Conservation (phyloP, 2,797 vertebrate genomes). For the Tachyglossus aculeatus region DNA sequence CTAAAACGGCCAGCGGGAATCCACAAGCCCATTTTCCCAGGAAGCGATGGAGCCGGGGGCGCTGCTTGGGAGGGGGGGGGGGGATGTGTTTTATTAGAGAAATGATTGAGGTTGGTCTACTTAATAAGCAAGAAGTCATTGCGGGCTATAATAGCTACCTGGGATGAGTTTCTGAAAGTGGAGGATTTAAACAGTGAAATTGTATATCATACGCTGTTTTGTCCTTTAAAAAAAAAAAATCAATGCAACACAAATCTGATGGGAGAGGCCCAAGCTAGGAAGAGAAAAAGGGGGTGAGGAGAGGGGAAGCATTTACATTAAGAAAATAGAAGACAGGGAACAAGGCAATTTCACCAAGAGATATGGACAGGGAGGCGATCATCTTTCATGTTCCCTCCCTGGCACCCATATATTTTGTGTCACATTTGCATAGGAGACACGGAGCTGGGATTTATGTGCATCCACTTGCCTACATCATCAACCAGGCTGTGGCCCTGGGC, state of each 20-base stretch:
- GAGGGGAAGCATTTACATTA: background rate
- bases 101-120: background rate
- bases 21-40: background rate
- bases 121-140: background rate
- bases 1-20: background rate
- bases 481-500: rapidly evolving
- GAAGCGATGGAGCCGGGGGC: background rate
- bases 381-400: background rate
- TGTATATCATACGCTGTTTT: background rate
- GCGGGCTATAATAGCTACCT: background rate
- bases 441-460: constrained; percentile 37
- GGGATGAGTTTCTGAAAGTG: background rate
- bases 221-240: background rate
- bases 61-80: background rate
- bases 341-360: background rate
- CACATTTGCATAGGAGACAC: constrained; percentile 23
- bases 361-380: background rate
- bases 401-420: rapidly evolving
- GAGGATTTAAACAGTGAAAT: background rate
- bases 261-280: background rate
- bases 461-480: background rate
- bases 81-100: background rate
- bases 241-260: background rate
- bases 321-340: background rate
- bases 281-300: too few species aligned